A percentile compares a stretch with the other conserved stretches of the same genome.
phyloP scores from a whole-genome alignment of 2,888 invertebrate species.

The Arrhopalites spinosus region DNA sequence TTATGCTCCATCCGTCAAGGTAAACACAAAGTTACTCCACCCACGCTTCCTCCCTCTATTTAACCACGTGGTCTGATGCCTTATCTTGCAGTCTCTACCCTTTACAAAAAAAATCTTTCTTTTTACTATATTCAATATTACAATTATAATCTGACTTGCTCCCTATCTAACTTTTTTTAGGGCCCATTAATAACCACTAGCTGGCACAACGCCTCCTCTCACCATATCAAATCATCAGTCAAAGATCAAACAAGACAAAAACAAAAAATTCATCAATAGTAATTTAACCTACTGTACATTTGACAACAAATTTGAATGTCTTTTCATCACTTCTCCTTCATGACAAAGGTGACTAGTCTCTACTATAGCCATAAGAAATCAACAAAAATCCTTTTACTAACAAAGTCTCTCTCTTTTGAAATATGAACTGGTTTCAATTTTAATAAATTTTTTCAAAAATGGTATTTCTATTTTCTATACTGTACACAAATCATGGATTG shows the following conservation, averaged over 20 bases:
- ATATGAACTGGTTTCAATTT: no score
- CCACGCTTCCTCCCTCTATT: conserved; percentile 32
- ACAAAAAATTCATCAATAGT: background rate
- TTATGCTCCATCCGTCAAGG: conserved; percentile 36
- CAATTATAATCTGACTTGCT: background rate
- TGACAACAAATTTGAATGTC: background rate
- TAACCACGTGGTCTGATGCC: background rate
- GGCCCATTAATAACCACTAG: conserved; percentile 31
- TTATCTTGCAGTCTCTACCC: background rate
- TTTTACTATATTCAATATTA: background rate
- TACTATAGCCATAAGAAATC: no score
- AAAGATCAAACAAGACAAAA: conserved; percentile 1
- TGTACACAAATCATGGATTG: no score
- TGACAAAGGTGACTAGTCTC: no score
- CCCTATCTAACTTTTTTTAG: conserved; percentile 17
- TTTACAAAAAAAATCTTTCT: no score
- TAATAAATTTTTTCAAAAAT: no score
- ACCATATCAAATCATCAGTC: conserved; percentile 24
- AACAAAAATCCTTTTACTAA: no score
- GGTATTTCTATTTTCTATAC: no score
- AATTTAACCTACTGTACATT: background rate
- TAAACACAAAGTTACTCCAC: conserved; percentile 42
- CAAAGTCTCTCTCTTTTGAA: no score
- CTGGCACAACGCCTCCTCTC: conserved; percentile 26
- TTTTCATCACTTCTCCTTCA: no score